Base-by-base conservation (phyloP, 2,113 vertebrate species). In the Esox niger region DNA sequence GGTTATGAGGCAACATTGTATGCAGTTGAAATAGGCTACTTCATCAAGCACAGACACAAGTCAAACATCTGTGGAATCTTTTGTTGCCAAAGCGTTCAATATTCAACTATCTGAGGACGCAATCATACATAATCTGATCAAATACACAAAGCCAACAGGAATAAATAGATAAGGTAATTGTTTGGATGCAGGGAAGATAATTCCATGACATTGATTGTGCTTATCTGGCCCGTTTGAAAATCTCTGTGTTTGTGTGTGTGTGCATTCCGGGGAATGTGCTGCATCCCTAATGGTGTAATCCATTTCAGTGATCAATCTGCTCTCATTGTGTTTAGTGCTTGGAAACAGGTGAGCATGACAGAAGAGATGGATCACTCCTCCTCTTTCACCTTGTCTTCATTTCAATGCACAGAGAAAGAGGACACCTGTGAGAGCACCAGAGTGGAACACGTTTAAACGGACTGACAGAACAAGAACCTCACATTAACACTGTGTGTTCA, bases 121-220 rank as follows among this genome's bases (percentile, higher is more conserved):
- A 57, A 66, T 66, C n/a, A n/a, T n/a, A n/a, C n/a, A n/a, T n/a
- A n/a, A n/a, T n/a, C n/a, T n/a, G n/a, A n/a, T n/a, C 46, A 13
- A 62, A 76, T 60, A 80, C 78, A 81, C 31, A 82, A 79, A 81
- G 20, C 64, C 68, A 49, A 66, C 66, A 69, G 49, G 38, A 64
- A 38, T 69, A 68, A 49, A 27, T 57, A 75, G 66, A 86, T 80
- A 70, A 82, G 76, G 78, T 77, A 82, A 83, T 86, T 79, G 82
- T 69, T 78, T 78, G 79, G 72, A 79, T 72, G 70, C n/a, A 71
- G 73, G 68, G 70, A 72, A 71, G 79, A 83, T 84, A 82, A 88
- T 87, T 83, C 80, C 59, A 38, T 38, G 33, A 71, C 82, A 88
- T 86, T 87, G 83, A 87, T 88, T 88, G 77, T 76, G 75, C 65